phyloP scores from a whole-genome alignment of 2,113 vertebrate genomes.

The Grus americana region DNA sequence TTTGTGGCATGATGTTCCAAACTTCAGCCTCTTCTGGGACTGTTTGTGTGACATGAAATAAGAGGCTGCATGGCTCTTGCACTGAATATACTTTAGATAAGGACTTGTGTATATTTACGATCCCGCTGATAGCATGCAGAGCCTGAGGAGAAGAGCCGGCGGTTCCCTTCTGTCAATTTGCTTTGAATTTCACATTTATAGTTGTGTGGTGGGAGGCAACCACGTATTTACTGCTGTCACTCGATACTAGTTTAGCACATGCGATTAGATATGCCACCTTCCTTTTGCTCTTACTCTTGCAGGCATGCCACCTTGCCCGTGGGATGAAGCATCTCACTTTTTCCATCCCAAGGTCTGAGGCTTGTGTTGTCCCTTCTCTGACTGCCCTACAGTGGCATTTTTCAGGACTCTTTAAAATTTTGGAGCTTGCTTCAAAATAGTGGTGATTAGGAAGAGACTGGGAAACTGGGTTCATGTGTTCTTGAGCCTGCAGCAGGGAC shows the following conservation, averaged over 20 bases:
- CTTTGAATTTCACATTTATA: background rate
- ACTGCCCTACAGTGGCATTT: background rate
- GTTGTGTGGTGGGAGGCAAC: background rate
- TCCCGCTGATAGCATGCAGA: accelerated
- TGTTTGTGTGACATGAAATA: background rate
- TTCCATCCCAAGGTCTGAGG: background rate
- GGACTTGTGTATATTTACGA: background rate
- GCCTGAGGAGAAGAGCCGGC: accelerated
- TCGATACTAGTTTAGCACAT: background rate
- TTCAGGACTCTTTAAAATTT: background rate
- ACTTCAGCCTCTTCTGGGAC: background rate
- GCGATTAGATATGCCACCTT: background rate
- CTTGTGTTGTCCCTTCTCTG: background rate
- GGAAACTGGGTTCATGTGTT: background rate
- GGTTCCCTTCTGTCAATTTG: background rate
- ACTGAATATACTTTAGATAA: background rate
- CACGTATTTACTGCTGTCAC: accelerated
- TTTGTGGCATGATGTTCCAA: background rate
- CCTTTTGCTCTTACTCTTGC: background rate
- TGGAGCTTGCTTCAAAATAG: background rate
- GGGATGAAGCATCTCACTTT: background rate
- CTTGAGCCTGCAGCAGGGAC: background rate
- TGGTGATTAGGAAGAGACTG: background rate
- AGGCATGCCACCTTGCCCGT: background rate
- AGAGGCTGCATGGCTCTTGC: background rate